A percentile compares a stretch with the other conserved stretches of the same genome.
These are phyloP conservation scores for Spodoptera exigua DNA, from an alignment of 2,888 invertebrate genomes.

Conservation along the genomic window DNA sequence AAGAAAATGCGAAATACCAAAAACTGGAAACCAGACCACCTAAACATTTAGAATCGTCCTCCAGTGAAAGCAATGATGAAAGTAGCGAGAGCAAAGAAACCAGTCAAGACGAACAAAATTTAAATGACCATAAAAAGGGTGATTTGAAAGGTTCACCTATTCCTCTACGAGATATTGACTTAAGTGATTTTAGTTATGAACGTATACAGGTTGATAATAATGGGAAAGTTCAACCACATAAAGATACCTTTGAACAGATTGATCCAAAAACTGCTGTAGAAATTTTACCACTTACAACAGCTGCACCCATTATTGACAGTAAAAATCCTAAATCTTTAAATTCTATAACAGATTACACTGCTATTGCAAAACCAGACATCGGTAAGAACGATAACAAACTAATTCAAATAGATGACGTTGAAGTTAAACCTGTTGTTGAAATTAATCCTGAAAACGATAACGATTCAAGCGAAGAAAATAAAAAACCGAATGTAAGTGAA, in stretches of 20 bases:
- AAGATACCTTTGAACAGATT: constrained; percentile 61
- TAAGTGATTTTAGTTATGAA: constrained; percentile 74
- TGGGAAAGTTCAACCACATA: constrained; percentile 65
- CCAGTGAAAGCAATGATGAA: constrained; percentile 52
- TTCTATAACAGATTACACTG: constrained; percentile 34
- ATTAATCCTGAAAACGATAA: constrained; percentile 70
- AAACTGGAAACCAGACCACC: constrained; percentile 20
- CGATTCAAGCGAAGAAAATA: constrained; percentile 65
- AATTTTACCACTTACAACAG: constrained; percentile 50
- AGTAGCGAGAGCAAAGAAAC: constrained; percentile 20
- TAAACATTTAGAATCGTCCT: constrained; percentile 22
- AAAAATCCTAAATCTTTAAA: constrained; percentile 39
- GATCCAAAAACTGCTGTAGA: constrained; percentile 58
- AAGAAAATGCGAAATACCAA: constrained; percentile 6
- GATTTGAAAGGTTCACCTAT: constrained; percentile 39
- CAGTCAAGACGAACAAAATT: constrained; percentile 22
- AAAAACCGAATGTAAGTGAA: constrained; percentile 55
- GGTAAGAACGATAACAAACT: constrained; percentile 60
- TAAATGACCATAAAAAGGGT: constrained; percentile 17
- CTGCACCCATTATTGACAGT: constrained; percentile 45
- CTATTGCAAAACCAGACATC: constrained; percentile 24
- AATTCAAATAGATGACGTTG: constrained; percentile 75
- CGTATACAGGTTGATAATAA: constrained; percentile 69
- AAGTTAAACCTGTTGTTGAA: constrained; percentile 83
- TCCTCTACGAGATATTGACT: constrained; percentile 70